These are phyloP conservation scores for Artemia sp. DNA, from an alignment of 2,888 invertebrate species.

Conservation along the genomic window DNA sequence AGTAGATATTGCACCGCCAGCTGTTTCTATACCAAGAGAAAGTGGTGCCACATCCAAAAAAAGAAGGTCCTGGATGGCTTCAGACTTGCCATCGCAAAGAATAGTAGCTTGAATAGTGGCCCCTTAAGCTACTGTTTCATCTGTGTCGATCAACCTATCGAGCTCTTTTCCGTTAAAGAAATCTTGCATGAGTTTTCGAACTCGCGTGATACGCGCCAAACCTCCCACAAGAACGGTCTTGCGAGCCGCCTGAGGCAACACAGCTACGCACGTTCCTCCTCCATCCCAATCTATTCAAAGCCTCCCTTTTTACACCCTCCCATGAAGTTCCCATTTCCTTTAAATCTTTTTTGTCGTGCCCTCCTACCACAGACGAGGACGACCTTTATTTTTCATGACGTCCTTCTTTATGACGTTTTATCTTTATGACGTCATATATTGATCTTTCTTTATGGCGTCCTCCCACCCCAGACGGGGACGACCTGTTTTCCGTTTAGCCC, in stretches of 20 bases:
- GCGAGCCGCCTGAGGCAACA: too few relatives aligned
- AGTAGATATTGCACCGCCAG: background rate
- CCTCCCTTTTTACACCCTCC: constrained; percentile 85
- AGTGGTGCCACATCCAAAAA: constrained; percentile 14
- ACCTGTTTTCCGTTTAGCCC: too few relatives aligned
- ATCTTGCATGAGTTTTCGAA: constrained; percentile 10
- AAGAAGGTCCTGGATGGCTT: background rate
- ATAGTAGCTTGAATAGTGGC: constrained; percentile 20
- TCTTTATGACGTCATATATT: too few relatives aligned
- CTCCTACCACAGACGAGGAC: too few relatives aligned
- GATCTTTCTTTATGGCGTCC: too few relatives aligned
- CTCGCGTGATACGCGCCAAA: background rate
- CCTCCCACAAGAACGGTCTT: constrained; percentile 18
- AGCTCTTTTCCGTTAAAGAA: constrained; percentile 3
- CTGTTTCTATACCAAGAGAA: constrained; percentile 18
- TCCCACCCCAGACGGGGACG: too few relatives aligned
- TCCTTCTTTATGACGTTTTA: too few relatives aligned
- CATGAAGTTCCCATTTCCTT: too few relatives aligned
- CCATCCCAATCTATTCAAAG: too few relatives aligned
- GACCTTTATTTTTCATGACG: too few relatives aligned
- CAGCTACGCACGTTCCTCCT: too few relatives aligned
- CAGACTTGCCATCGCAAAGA: background rate
- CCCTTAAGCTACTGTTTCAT: constrained; percentile 19
- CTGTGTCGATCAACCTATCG: background rate
- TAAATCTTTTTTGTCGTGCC: too few relatives aligned